A percentile compares a stretch with the other conserved stretches of the same genome.
phyloP scores from a whole-genome alignment of 1,140 invertebrate species.

The Musca vetustissima region DNA sequence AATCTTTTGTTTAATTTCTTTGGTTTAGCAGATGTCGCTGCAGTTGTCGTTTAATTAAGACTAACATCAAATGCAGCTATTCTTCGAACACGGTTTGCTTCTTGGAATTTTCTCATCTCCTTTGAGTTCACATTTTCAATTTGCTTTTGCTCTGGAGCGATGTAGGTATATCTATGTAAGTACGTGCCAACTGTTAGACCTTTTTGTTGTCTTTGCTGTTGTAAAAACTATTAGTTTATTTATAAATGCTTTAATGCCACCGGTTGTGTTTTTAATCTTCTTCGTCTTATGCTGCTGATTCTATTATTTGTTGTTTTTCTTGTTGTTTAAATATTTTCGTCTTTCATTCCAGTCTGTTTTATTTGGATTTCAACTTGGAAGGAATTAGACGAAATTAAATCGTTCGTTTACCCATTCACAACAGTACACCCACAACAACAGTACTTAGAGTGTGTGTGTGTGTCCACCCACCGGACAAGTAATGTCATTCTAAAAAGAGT shows the following conservation, averaged over 20 bases:
- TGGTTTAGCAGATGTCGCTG: conserved; percentile 14
- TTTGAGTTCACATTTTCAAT: background rate
- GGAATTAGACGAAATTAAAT: conserved; percentile 18
- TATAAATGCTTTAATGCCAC: conserved; percentile 15
- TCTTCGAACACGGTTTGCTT: background rate
- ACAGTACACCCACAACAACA: too few species aligned
- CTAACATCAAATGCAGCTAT: conserved; percentile 16
- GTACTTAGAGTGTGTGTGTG: too few species aligned
- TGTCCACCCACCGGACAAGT: too few species aligned
- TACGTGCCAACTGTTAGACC: too few species aligned
- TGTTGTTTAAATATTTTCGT: background rate
- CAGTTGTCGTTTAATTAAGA: conserved; percentile 22
- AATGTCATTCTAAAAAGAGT: too few species aligned
- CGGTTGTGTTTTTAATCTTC: conserved; percentile 12
- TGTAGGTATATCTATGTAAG: background rate
- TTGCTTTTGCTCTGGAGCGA: conserved; percentile 7
- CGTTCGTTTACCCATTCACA: too few species aligned
- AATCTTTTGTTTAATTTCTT: background rate
- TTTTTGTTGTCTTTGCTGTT: background rate
- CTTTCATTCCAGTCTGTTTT: background rate
- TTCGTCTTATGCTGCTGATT: too few species aligned
- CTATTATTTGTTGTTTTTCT: conserved; percentile 5
- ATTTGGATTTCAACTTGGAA: conserved; percentile 10
- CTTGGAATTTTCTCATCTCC: background rate
- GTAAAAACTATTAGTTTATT: conserved; percentile 14